These are phyloP conservation scores for Nymphalis io DNA, from an alignment of 1,140 invertebrate genomes.

Conservation along the genomic window DNA sequence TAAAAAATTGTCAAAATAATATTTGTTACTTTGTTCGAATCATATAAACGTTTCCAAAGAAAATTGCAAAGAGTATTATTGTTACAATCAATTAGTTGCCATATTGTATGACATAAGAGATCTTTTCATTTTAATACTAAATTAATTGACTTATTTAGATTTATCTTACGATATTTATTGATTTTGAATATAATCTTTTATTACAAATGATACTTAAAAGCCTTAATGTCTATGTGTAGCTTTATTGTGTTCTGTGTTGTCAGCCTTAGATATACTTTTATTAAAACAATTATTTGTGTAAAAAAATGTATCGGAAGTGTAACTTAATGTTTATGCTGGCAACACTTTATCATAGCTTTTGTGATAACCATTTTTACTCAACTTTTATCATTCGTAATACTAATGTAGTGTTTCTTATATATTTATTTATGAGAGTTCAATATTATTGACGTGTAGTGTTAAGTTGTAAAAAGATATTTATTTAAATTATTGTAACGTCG, in stretches of 20 bases:
- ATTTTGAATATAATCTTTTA: too few relatives aligned
- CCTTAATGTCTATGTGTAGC: constrained; percentile 17
- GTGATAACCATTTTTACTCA: constrained; percentile 23
- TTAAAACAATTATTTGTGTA: too few relatives aligned
- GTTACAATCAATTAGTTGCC: too few relatives aligned
- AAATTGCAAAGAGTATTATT: too few relatives aligned
- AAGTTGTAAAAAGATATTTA: constrained; percentile 20
- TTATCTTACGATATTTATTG: too few relatives aligned
- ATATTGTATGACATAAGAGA: too few relatives aligned
- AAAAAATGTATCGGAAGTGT: neutral
- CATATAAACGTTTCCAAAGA: too few relatives aligned
- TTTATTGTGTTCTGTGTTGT: constrained; percentile 12
- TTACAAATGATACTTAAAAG: neutral
- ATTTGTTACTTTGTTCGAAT: too few relatives aligned
- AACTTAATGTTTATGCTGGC: constrained; percentile 5
- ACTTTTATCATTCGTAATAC: constrained; percentile 8
- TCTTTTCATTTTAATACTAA: too few relatives aligned
- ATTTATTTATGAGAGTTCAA: neutral
- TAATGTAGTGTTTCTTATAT: constrained; percentile 1
- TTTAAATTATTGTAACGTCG: constrained; percentile 19
- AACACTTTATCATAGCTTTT: constrained; percentile 23
- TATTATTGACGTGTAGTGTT: neutral
- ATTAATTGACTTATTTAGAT: too few relatives aligned
- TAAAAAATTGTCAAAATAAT: too few relatives aligned
- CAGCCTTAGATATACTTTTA: neutral